phyloP scores from a whole-genome alignment of 2,797 vertebrate species.

The Myotis pilosus region DNA sequence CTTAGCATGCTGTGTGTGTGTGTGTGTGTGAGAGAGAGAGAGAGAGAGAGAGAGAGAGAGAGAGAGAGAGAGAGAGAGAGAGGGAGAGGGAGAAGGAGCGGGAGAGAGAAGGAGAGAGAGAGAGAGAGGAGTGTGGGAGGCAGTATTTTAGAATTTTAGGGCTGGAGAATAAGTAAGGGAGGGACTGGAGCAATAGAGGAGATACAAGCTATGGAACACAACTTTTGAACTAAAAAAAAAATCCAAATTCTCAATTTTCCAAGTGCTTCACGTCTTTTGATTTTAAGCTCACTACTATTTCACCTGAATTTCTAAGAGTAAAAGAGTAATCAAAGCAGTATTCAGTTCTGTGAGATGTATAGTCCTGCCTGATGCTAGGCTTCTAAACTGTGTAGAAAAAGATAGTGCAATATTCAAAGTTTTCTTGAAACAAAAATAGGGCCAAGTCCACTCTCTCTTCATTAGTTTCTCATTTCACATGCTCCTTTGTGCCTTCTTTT shows the following conservation, averaged over 20 bases:
- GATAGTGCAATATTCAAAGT: not conserved
- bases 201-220: not conserved
- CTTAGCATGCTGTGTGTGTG: not conserved
- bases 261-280: not conserved
- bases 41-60: no score
- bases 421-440: not conserved
- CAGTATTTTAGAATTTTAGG: not conserved
- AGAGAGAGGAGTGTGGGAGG: no score
- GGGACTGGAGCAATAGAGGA: not conserved
- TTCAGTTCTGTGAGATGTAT: not conserved
- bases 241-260: not conserved
- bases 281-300: not conserved
- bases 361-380: not conserved
- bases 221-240: not conserved
- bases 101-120: no score
- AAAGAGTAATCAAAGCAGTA: not conserved
- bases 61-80: no score
- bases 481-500: slow-evolving; percentile 26
- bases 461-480: slow-evolving; percentile 31
- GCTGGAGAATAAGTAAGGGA: not conserved
- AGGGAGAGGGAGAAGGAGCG: no score
- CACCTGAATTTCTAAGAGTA: not conserved
- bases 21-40: not conserved
- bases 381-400: not conserved
- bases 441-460: slow-evolving; percentile 59